These are phyloP conservation scores for Tetramorium alpestre DNA, from an alignment of 1,140 invertebrate genomes.

Conservation along the genomic window DNA sequence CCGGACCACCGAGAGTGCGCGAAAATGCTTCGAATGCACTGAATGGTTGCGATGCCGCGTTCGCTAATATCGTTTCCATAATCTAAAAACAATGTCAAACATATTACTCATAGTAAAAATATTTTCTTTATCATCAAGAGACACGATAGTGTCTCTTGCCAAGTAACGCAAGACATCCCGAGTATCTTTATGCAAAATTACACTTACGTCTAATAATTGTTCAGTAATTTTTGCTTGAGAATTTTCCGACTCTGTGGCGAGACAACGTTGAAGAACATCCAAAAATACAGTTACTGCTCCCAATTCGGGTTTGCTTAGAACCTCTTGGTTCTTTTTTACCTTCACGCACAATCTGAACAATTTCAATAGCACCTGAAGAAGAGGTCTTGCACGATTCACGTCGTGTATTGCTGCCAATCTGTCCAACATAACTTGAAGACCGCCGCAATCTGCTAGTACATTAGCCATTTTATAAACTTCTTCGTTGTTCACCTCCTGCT, in stretches of 20 bases:
- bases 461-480: constrained; percentile 95
- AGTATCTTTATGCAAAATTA: background rate
- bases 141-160: too few species aligned
- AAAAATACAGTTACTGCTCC: constrained; percentile 90
- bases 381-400: constrained; percentile 90
- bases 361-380: constrained; percentile 94
- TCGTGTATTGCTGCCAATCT: constrained; percentile 88
- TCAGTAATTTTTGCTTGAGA: constrained; percentile 91
- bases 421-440: constrained; percentile 90
- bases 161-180: too few species aligned
- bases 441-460: constrained; percentile 93
- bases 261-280: constrained; percentile 89
- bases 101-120: background rate
- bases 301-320: constrained; percentile 89
- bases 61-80: constrained; percentile 96
- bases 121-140: background rate
- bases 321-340: constrained; percentile 90
- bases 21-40: constrained; percentile 93
- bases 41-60: constrained; percentile 93
- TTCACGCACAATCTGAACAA: constrained; percentile 94
- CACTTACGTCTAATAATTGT: constrained; percentile 91
- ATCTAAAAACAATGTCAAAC: constrained; percentile 86
- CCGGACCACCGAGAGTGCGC: constrained; percentile 93
- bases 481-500: constrained; percentile 97
- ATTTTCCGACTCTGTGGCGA: constrained; percentile 88